Percentiles rank a stretch among this genome's conserved stretches.
phyloP scores from a whole-genome alignment of 2,113 vertebrate species.

The Phalacrocorax brasilianus region DNA sequence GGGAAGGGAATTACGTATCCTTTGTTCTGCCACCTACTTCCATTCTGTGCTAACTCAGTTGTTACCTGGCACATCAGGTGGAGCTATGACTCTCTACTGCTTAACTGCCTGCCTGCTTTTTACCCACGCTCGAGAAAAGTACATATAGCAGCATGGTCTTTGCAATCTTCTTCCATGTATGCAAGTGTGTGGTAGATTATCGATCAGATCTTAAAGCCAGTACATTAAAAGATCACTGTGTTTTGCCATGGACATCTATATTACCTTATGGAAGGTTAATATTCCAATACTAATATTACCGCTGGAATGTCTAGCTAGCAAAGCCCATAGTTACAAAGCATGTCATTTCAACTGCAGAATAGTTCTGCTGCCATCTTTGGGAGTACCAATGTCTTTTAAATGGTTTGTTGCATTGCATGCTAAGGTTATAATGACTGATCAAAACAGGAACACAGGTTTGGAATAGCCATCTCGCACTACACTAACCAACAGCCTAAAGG shows the following conservation, averaged over 20 bases:
- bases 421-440: background rate
- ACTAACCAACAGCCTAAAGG: background rate
- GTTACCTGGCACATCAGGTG: background rate
- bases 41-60: background rate
- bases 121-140: background rate
- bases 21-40: background rate
- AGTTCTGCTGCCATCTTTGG: background rate
- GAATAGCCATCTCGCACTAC: background rate
- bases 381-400: background rate
- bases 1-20: background rate
- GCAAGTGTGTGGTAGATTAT: background rate
- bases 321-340: background rate
- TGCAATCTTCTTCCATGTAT: background rate
- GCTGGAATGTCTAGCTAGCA: background rate
- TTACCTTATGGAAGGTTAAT: rapidly evolving
- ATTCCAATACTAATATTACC: background rate
- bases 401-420: background rate
- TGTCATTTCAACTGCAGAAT: background rate
- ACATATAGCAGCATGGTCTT: rapidly evolving
- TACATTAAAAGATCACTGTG: background rate
- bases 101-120: background rate
- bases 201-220: background rate
- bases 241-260: background rate
- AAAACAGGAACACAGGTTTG: background rate
- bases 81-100: background rate